Percentiles rank a stretch among this genome's conserved stretches.
Conservation (phyloP, 2,888 invertebrate genomes). For the Lithophane socia region DNA sequence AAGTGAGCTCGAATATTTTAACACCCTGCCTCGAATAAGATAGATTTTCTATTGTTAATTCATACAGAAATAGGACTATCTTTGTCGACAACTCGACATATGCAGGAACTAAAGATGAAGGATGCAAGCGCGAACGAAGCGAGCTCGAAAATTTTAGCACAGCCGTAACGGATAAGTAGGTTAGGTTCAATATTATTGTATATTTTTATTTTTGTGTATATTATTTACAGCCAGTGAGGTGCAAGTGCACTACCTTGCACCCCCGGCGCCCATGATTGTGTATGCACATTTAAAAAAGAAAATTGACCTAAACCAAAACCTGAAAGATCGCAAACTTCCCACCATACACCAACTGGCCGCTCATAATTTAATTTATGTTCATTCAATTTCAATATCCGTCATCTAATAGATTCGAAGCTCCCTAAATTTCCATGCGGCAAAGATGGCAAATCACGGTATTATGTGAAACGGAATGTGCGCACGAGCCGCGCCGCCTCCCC, state of each 20-base stretch:
- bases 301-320: neutral
- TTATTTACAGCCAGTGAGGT: neutral
- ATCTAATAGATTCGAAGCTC: constrained; percentile 59
- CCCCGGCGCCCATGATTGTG: neutral
- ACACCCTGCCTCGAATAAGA: neutral
- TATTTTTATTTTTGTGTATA: neutral
- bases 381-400: constrained; percentile 8
- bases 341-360: neutral
- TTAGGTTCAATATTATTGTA: neutral
- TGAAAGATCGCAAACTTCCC: neutral
- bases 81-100: neutral
- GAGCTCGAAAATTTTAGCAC: neutral
- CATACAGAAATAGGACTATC: neutral
- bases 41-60: neutral
- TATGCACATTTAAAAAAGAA: neutral
- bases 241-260: neutral
- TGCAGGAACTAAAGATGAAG: too few relatives aligned
- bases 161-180: neutral
- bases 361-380: neutral
- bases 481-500: constrained; percentile 82
- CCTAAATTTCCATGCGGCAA: constrained; percentile 73
- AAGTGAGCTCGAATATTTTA: neutral
- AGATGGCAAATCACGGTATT: constrained; percentile 72
- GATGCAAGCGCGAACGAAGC: neutral
- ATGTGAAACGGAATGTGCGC: constrained; percentile 88